phyloP scores from a whole-genome alignment of 2,888 invertebrate species.

The Patella ulyssiponensis region DNA sequence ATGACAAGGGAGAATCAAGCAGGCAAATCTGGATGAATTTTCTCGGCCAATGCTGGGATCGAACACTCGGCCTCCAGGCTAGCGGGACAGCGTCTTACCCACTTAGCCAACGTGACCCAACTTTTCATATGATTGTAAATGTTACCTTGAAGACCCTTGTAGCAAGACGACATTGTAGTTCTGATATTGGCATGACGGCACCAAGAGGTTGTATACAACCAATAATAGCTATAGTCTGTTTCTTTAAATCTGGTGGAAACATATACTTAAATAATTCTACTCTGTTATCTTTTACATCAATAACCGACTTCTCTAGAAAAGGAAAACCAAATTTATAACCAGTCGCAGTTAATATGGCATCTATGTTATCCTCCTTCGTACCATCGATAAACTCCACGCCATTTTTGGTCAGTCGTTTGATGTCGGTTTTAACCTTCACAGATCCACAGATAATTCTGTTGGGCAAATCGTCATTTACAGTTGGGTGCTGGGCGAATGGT shows the following conservation, averaged over 20 bases:
- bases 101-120: too few relatives aligned
- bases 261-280: slow-evolving; percentile 71
- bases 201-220: slow-evolving; percentile 73
- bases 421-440: slow-evolving; percentile 66
- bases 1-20: too few relatives aligned
- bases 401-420: slow-evolving; percentile 56
- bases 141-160: slow-evolving; percentile 67
- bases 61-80: too few relatives aligned
- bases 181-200: slow-evolving; percentile 73
- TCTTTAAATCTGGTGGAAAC: slow-evolving; percentile 68
- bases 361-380: slow-evolving; percentile 62
- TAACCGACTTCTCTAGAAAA: slow-evolving; percentile 67
- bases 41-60: too few relatives aligned
- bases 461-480: slow-evolving; percentile 71
- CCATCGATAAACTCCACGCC: slow-evolving; percentile 66
- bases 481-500: slow-evolving; percentile 58
- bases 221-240: slow-evolving; percentile 72
- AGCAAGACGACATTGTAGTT: slow-evolving; percentile 73
- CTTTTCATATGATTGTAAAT: too few relatives aligned
- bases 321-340: slow-evolving; percentile 72
- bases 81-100: too few relatives aligned
- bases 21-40: too few relatives aligned
- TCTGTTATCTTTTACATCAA: slow-evolving; percentile 57
- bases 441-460: slow-evolving; percentile 69
- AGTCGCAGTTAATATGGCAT: slow-evolving; percentile 69